Evolutionary conservation across 2,113 vertebrate genomes (phyloP).

Genomic region (Colius striatus): DNA sequence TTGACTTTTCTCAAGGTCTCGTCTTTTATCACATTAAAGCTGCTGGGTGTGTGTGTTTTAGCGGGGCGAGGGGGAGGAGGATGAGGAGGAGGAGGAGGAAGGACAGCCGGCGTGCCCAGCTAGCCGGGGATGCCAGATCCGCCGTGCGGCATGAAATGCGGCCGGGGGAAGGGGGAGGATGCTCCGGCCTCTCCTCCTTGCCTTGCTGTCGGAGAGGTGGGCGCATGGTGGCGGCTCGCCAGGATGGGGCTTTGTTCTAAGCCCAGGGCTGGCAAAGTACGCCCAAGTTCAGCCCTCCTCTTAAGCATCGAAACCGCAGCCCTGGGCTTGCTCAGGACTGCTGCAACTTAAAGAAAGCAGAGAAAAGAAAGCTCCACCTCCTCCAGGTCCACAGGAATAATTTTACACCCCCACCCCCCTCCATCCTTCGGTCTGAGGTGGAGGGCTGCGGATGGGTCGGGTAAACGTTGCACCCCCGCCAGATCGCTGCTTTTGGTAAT

Average conservation of each 20-base stretch:
- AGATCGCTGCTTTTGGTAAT: not conserved
- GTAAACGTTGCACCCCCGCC: not conserved
- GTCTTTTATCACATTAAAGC: not conserved
- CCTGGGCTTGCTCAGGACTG: not conserved
- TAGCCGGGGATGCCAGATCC: not conserved
- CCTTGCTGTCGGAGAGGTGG: not conserved
- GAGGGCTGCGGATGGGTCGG: not conserved
- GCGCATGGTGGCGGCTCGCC: not conserved
- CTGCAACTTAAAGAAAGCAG: not conserved
- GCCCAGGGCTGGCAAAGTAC: not conserved
- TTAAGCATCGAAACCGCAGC: rapidly evolving
- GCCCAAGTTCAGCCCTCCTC: not conserved
- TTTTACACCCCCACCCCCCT: not conserved
- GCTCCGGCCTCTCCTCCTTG: not conserved
- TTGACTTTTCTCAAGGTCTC: conserved; percentile 23
- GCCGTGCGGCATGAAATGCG: not conserved
- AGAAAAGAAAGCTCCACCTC: not conserved
- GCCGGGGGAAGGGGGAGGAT: not conserved
- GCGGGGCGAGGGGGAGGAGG: not conserved
- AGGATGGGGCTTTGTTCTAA: not conserved
- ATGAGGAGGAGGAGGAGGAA: not conserved
- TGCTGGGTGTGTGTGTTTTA: not conserved
- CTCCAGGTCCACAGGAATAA: not conserved
- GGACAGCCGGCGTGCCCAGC: not conserved
- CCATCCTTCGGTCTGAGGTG: not conserved